Evolutionary conservation across 2,113 vertebrate species (phyloP), one percentile per base, ranked within the genome.

Genomic region (Charina bottae): DNA sequence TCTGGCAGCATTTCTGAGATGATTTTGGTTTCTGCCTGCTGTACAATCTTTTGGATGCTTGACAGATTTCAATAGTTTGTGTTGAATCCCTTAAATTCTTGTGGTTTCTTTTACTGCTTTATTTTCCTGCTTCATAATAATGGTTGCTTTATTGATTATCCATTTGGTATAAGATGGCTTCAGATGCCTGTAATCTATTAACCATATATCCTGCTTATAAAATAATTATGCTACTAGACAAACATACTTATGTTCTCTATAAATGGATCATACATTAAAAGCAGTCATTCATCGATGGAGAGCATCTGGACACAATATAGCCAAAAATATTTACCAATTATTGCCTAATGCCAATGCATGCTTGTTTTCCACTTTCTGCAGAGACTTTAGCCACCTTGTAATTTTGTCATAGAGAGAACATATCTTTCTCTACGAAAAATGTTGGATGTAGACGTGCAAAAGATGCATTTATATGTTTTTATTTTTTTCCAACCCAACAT

Each of bases 131-230:
- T n/a, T 55, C 58, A 37, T 85, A 37, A 62, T 64, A 85, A 90
- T 37, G 58, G 90, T 55, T 91, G 46, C 55, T 91, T 91, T 91
- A 87, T 64, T 37, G 84, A 87, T 26, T 28, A 83, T 83, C 55
- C 55, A 59, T 90, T 87, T 91, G 84, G 85, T 55, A 24, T 72
- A 56, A 91, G 64, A 87, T 42, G n/a, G 46, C 33, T 4, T 91
- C 60, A 56, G n/a, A 68, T 68, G n/a, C n/a, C 86, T 15, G 28
- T 72, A 28, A 6, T 26, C 60, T 54, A 72, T 91, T 87, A 87
- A 46, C 26, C 49, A 86, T 62, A 68, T 42, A 91, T 87, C 46
- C 60, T 91, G 53, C 13, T 37, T 72, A 56, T 86, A 56, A 87
- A 91, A 68, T 87, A 56, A 56, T 91, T 55, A 58, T 72, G 53